These are phyloP conservation scores for Spisula solida DNA, from an alignment of 2,888 invertebrate species.

Conservation along the genomic window DNA sequence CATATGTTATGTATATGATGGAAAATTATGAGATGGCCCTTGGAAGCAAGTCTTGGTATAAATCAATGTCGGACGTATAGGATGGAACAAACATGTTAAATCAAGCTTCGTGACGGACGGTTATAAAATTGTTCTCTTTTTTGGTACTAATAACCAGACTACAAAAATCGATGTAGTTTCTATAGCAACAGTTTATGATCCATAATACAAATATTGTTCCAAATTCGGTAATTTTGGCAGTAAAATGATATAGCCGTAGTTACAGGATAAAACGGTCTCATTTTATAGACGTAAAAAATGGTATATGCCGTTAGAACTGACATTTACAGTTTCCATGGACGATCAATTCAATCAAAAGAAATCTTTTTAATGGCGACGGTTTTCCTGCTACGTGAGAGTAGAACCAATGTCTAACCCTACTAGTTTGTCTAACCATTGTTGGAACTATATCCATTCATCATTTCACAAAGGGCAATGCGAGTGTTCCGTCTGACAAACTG, in stretches of 20 bases:
- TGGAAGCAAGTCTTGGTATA: too few species aligned
- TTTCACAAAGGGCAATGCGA: background rate
- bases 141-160: background rate
- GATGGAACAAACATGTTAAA: background rate
- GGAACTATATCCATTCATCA: background rate
- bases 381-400: background rate
- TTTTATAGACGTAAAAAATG: conserved; percentile 14
- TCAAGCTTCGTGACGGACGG: conserved; percentile 29
- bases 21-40: too few species aligned
- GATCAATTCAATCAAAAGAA: background rate
- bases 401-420: background rate
- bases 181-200: conserved; percentile 9
- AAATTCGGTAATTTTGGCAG: conserved; percentile 40
- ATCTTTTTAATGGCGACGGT: background rate
- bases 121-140: conserved; percentile 12
- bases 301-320: background rate
- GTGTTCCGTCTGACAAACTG: background rate
- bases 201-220: conserved; percentile 45
- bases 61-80: too few species aligned
- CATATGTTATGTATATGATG: too few species aligned
- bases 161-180: background rate
- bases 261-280: background rate
- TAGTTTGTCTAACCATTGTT: background rate
- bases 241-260: conserved; percentile 3
- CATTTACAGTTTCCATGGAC: conserved; percentile 9